Percentiles rank a stretch among this genome's conserved stretches.
Conservation (phyloP, 1,140 invertebrate species). For the Drosophila oshimai region DNA sequence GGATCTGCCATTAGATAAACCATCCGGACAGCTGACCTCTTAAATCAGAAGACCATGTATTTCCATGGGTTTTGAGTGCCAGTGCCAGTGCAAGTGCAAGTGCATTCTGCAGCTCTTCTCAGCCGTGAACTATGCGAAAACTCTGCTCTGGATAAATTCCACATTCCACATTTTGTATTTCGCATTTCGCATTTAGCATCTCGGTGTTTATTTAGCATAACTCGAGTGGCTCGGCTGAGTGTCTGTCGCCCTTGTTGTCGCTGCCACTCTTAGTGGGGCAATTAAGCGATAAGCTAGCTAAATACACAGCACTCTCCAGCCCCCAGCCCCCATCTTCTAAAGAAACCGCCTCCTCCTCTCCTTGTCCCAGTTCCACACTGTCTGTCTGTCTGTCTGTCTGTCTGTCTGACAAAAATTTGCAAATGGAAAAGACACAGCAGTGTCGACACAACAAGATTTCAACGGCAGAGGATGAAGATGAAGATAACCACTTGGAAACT, state of each 20-base stretch:
- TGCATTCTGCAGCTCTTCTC: neutral
- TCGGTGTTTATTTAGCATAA: slow-evolving; percentile 27
- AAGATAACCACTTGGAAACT: slow-evolving; percentile 77
- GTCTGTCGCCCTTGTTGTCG: slow-evolving; percentile 37
- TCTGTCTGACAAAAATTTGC: slow-evolving; percentile 45
- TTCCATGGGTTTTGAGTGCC: neutral
- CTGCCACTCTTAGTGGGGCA: slow-evolving; percentile 53
- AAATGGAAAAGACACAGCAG: slow-evolving; percentile 49
- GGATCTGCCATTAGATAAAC: neutral
- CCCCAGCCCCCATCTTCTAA: neutral
- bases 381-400: neutral
- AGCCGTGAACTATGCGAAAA: neutral
- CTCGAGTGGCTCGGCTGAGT: slow-evolving; percentile 16
- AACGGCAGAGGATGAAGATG: slow-evolving; percentile 12
- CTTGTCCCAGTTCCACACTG: neutral
- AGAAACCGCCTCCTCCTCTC: neutral
- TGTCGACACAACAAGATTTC: neutral
- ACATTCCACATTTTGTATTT: neutral
- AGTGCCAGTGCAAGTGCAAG: neutral
- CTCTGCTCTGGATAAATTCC: neutral
- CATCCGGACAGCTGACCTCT: neutral
- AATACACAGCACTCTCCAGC: slow-evolving; percentile 48
- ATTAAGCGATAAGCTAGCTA: slow-evolving; percentile 77
- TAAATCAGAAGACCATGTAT: too few species aligned
- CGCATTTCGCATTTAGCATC: neutral